These are phyloP conservation scores for Cartodere bifasciata DNA, from an alignment of 2,888 invertebrate species.

Conservation along the genomic window DNA sequence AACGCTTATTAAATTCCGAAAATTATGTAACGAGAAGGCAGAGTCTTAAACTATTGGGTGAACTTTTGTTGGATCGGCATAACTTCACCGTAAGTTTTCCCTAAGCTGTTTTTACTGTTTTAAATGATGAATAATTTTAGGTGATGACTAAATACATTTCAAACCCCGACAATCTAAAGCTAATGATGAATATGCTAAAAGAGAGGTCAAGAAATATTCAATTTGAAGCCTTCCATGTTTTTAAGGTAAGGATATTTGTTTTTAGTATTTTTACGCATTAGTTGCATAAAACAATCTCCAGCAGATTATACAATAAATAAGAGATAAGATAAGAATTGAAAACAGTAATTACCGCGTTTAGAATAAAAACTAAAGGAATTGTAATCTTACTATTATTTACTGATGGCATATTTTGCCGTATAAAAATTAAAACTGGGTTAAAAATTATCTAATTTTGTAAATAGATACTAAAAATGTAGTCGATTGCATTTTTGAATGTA, in stretches of 20 bases:
- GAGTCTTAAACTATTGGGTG: constrained; percentile 94
- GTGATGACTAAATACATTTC: constrained; percentile 97
- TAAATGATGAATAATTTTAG: constrained; percentile 30
- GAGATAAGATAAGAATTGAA: too few relatives aligned
- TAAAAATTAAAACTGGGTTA: too few relatives aligned
- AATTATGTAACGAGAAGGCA: constrained; percentile 99
- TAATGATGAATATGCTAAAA: constrained; percentile 99
- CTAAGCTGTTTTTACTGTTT: not conserved
- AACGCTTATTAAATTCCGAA: constrained; percentile 93
- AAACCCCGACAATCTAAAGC: constrained; percentile 97
- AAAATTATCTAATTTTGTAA: too few relatives aligned
- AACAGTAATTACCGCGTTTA: too few relatives aligned
- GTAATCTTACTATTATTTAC: too few relatives aligned
- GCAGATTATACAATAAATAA: too few relatives aligned
- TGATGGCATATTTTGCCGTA: too few relatives aligned
- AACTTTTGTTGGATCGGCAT: constrained; percentile 93
- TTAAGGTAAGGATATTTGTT: constrained; percentile 78
- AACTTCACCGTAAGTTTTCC: constrained; percentile 78
- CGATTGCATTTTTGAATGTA: too few relatives aligned
- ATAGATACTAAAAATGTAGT: too few relatives aligned
- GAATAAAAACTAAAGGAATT: too few relatives aligned
- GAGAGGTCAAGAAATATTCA: constrained; percentile 99
- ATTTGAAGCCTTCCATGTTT: constrained; percentile 99
- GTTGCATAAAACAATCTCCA: too few relatives aligned
- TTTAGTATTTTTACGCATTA: too few relatives aligned